These are phyloP conservation scores for Streblospio benedicti DNA, from an alignment of 1,140 invertebrate genomes.

Conservation along the genomic window DNA sequence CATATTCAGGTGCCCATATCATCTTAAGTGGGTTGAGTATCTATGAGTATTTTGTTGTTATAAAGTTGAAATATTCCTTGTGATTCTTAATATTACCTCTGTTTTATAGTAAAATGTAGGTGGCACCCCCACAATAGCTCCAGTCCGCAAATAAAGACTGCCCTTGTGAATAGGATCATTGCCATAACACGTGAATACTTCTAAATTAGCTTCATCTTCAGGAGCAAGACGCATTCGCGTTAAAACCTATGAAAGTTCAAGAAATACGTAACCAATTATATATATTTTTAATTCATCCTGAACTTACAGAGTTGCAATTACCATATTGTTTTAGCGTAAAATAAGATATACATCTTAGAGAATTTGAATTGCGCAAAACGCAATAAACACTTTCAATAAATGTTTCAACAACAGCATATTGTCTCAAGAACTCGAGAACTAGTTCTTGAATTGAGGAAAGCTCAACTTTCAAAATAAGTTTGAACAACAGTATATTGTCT, in stretches of 20 bases:
- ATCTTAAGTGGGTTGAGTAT: too few relatives aligned
- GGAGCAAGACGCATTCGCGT: conserved; percentile 49
- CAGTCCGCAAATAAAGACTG: conserved; percentile 40
- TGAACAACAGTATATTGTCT: too few relatives aligned
- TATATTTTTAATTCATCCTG: not conserved
- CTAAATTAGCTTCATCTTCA: conserved; percentile 38
- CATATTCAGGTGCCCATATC: too few relatives aligned
- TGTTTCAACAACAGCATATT: too few relatives aligned
- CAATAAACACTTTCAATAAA: not conserved
- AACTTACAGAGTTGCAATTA: not conserved
- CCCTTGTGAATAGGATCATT: conserved; percentile 57
- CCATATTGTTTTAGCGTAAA: not conserved
- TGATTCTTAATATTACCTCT: too few relatives aligned
- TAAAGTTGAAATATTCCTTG: too few relatives aligned
- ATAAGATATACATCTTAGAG: not conserved
- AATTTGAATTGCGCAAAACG: not conserved
- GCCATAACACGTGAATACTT: conserved; percentile 57
- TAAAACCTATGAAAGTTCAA: conserved; percentile 43
- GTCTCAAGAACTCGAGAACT: too few relatives aligned
- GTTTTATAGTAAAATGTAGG: conserved; percentile 55
- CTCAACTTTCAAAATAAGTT: too few relatives aligned
- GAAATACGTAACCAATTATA: not conserved
- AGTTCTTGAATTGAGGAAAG: too few relatives aligned
- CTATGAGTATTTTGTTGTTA: too few relatives aligned
- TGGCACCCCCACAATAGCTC: conserved; percentile 58